Evolutionary conservation across 2,113 vertebrate species (phyloP).

Genomic region (Pedionomus torquatus): DNA sequence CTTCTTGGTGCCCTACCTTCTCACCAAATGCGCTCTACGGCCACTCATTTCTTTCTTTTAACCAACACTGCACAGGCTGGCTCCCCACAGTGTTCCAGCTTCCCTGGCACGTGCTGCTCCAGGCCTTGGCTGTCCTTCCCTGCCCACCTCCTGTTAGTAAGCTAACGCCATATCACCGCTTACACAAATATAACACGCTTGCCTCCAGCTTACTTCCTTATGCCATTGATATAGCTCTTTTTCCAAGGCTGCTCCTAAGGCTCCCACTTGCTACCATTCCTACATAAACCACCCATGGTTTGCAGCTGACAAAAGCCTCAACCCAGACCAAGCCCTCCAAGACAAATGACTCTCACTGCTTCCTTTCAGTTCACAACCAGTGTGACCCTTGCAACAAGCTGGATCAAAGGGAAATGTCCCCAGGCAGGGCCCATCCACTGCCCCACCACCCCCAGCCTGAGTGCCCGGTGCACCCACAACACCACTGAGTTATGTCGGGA

Average conservation of each 20-base stretch:
- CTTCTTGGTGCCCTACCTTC: neutral
- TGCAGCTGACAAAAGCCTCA: neutral
- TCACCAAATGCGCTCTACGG: rapidly evolving
- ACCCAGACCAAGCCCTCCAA: neutral
- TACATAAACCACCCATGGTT: neutral
- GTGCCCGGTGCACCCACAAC: rapidly evolving
- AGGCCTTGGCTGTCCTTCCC: neutral
- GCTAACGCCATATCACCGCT: neutral
- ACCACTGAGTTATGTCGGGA: rapidly evolving
- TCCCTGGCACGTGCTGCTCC: neutral
- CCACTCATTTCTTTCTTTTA: neutral
- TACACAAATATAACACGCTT: neutral
- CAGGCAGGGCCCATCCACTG: neutral
- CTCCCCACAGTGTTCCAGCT: rapidly evolving
- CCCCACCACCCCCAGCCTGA: neutral
- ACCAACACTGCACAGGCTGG: neutral
- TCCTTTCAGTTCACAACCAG: neutral
- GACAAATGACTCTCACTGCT: neutral
- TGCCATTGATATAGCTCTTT: neutral
- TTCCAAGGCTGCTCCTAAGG: neutral
- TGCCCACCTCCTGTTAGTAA: neutral
- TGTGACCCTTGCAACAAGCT: rapidly evolving
- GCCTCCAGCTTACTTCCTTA: neutral
- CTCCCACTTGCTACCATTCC: neutral
- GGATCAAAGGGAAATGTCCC: neutral